Percentiles rank a stretch among this genome's conserved stretches.
These are phyloP conservation scores for Phrynocephalus guinanensis DNA, from an alignment of 2,797 vertebrate genomes.

Conservation along the genomic window DNA sequence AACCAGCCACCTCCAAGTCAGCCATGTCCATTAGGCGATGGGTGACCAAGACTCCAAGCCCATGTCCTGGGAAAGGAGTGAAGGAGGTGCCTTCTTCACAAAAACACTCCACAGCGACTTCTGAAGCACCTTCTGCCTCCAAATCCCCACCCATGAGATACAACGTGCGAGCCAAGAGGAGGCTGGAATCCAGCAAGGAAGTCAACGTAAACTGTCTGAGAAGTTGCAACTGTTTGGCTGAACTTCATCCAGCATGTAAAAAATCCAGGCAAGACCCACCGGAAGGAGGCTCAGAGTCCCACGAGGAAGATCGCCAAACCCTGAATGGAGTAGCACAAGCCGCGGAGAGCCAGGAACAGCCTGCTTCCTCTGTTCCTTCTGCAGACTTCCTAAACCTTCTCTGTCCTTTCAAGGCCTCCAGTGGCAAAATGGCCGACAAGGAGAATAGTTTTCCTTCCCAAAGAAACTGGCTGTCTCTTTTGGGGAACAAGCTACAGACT, in stretches of 20 bases:
- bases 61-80: conserved; percentile 65
- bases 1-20: conserved; percentile 63
- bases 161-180: conserved; percentile 88
- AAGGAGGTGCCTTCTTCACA: conserved; percentile 70
- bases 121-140: conserved; percentile 75
- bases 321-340: conserved; percentile 43
- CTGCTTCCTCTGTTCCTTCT: conserved; percentile 41
- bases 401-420: conserved; percentile 54
- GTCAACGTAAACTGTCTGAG: conserved; percentile 72
- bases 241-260: conserved; percentile 82
- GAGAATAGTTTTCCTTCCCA: conserved; percentile 88
- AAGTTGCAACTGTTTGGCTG: conserved; percentile 81
- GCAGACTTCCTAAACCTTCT: conserved; percentile 41
- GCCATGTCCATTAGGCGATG: conserved; percentile 86
- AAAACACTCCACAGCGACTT: conserved; percentile 80
- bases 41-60: conserved; percentile 80
- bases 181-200: conserved; percentile 84
- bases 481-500: conserved; percentile 86
- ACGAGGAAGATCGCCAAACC: conserved; percentile 55
- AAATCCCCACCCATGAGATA: conserved; percentile 12
- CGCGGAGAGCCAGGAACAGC: conserved; percentile 51
- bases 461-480: conserved; percentile 88
- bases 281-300: conserved; percentile 61
- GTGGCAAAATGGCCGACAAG: conserved; percentile 77
- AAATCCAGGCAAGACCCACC: conserved; percentile 77